These are phyloP conservation scores for Idaea aversata DNA, from an alignment of 2,888 invertebrate species.

Conservation along the genomic window DNA sequence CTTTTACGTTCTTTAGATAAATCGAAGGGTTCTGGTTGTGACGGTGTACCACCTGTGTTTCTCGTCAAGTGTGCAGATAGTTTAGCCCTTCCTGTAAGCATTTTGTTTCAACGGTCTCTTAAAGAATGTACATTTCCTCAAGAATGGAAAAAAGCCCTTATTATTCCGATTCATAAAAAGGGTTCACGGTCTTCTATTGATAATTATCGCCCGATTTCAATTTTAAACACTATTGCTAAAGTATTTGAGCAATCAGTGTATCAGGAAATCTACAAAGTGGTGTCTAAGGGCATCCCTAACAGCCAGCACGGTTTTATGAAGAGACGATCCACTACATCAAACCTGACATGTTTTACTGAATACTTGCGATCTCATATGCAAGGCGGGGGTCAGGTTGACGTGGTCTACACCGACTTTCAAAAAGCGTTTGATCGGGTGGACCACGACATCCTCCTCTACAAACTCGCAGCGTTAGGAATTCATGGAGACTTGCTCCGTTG, in stretches of 20 bases:
- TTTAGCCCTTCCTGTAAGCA: neutral
- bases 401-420: constrained; percentile 23
- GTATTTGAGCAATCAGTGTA: constrained; percentile 9
- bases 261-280: neutral
- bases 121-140: constrained; percentile 6
- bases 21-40: neutral
- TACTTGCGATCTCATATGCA: constrained; percentile 15
- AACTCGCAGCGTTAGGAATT: constrained; percentile 14
- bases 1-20: neutral
- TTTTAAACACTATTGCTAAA: constrained; percentile 14
- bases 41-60: neutral
- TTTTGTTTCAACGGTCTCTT: neutral
- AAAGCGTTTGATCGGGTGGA: constrained; percentile 25
- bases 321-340: neutral
- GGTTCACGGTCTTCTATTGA: neutral
- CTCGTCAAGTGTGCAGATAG: neutral
- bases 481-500: constrained; percentile 20
- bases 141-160: neutral
- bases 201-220: constrained; percentile 3
- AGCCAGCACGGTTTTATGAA: constrained; percentile 23
- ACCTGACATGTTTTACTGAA: neutral
- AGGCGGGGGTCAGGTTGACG: constrained; percentile 18
- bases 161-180: neutral
- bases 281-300: neutral
- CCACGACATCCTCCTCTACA: constrained; percentile 19